A percentile compares a stretch with the other conserved stretches of the same genome.
phyloP scores from a whole-genome alignment of 2,113 vertebrate genomes.

The Elachura formosa region DNA sequence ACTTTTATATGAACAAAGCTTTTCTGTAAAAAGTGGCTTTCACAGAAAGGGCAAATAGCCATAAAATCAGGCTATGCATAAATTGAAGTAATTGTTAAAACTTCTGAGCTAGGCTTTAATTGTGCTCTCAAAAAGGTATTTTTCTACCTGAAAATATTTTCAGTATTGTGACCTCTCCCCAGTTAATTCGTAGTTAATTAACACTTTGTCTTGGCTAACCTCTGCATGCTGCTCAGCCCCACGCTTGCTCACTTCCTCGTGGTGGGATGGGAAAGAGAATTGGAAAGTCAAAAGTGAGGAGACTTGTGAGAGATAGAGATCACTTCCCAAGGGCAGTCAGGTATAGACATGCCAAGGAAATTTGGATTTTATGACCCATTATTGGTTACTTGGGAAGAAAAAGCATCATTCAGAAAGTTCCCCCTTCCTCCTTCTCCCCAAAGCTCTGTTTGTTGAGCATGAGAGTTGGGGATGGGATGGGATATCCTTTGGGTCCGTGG shows the following conservation, averaged over 20 bases:
- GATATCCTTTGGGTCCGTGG: not conserved
- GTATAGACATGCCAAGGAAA: not conserved
- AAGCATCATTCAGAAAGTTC: accelerated
- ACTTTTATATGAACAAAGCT: not conserved
- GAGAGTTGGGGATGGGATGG: too few relatives aligned
- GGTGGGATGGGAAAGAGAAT: not conserved
- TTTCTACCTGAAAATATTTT: not conserved
- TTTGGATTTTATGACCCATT: not conserved
- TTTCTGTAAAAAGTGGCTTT: not conserved
- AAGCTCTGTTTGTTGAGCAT: too few relatives aligned
- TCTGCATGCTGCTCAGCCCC: not conserved
- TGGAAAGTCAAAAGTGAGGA: not conserved
- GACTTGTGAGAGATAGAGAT: not conserved
- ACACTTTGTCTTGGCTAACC: not conserved
- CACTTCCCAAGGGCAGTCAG: not conserved
- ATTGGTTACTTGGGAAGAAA: not conserved
- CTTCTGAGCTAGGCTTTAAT: not conserved
- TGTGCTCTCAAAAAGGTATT: not conserved
- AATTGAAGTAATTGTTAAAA: not conserved
- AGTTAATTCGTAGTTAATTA: not conserved
- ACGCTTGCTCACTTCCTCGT: not conserved
- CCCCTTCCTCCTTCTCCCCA: not conserved
- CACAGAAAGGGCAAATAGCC: not conserved
- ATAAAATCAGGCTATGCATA: not conserved
- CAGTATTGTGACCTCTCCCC: not conserved